Conservation (phyloP, 2,888 invertebrate genomes). For the Cryptocheilus praepositus region DNA sequence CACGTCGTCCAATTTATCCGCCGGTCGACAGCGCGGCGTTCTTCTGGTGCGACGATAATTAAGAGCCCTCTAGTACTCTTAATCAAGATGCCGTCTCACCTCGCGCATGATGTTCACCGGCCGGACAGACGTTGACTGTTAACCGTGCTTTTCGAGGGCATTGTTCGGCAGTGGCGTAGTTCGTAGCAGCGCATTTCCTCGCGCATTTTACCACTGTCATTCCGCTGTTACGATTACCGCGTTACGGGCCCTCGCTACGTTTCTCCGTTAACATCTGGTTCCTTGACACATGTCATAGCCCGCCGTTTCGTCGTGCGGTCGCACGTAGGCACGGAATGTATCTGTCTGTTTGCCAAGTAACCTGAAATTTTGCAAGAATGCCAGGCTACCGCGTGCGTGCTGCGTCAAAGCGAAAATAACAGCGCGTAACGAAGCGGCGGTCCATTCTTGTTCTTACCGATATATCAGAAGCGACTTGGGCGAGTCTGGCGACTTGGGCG, state of each 20-base stretch:
- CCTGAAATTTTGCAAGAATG: not conserved
- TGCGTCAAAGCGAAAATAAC: not conserved
- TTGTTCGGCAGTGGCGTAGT: no score
- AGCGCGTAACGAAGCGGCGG: not conserved
- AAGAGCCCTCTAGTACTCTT: not conserved
- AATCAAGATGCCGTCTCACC: not conserved
- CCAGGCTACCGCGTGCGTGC: not conserved
- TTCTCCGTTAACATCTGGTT: not conserved
- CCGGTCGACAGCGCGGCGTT: not conserved
- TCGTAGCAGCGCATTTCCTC: not conserved
- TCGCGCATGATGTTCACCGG: not conserved
- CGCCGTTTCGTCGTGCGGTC: no score
- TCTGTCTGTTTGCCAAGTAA: not conserved
- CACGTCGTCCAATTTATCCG: not conserved
- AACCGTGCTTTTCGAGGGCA: no score
- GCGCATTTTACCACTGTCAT: not conserved
- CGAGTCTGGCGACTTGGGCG: not conserved
- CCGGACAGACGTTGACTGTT: constrained; percentile 2
- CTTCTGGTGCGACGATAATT: constrained; percentile 4
- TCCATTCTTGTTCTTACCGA: not conserved
- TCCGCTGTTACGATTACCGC: not conserved
- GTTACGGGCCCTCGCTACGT: not conserved
- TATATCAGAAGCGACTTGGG: not conserved
- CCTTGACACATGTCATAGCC: no score
- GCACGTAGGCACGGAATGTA: not conserved